Evolutionary conservation across 1,140 invertebrate species (phyloP), one percentile per base, ranked within the genome.

Genomic region (Sipha flava): DNA sequence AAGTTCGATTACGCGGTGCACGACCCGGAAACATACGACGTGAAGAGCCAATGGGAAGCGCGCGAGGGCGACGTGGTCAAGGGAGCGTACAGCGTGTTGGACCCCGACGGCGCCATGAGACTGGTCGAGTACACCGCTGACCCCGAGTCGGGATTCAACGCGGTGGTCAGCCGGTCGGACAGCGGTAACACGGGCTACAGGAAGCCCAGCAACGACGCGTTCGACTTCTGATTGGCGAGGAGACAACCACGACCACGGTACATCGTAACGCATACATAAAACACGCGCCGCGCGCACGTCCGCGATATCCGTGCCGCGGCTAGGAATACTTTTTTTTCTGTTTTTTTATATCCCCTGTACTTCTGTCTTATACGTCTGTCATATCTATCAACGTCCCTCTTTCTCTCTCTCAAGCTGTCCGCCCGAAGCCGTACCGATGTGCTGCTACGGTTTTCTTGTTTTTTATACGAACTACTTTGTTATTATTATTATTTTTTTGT

Each of bases 1-100:
- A 85, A 86, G 45, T 90, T 86, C 83, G 87, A 88, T 79, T 90
- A 90, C 83, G 86, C 86, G 4, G 88, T 90, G 2, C 86, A 87
- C 81, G 88, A 89, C 79, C 86, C 86, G 4, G 83, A 87, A 52
- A 88, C 88, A 0, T 86, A 86, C 66, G 89, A 89, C 84, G 85
- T 87, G 43, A 88, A 88, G 80, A 84, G 82, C 31, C 87, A 88
- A 80, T 86, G 86, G 84, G 87, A 88, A 81, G 83, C 84, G 29
- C 84, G 86, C 62, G 86, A 88, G 66, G 86, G 87, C 43, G 86
- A 87, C 80, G 85, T 86, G 0, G 87, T 88, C 5, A 87, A 87
- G 62, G 88, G 88, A 0, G 87, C 86, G 1, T 90, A 89, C 85
- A 88, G 79, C 23, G 83, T 87, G 18, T 81, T 87, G 47, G 87